These are phyloP conservation scores for Lepilemur ruficaudatus DNA, from an alignment of 2,797 vertebrate genomes.

Conservation along the genomic window DNA sequence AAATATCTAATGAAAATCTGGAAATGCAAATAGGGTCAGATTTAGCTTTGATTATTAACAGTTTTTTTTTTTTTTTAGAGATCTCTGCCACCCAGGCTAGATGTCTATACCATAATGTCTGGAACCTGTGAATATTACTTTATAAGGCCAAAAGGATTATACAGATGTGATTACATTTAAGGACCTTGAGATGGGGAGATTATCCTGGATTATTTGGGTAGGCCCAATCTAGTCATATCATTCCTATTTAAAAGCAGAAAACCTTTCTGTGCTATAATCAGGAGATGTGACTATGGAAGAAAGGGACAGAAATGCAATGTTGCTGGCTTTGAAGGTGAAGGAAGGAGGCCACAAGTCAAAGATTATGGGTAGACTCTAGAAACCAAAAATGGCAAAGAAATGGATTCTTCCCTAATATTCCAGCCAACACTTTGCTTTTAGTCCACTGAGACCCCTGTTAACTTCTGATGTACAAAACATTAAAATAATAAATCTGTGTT, in stretches of 20 bases:
- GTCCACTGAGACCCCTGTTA: background rate
- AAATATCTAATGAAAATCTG: background rate
- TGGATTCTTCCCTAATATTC: background rate
- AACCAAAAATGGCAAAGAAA: background rate
- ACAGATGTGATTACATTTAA: background rate
- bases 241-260: background rate
- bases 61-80: background rate
- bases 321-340: background rate
- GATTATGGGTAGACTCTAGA: background rate
- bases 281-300: background rate
- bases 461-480: background rate
- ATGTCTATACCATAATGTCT: background rate
- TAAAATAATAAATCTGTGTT: background rate
- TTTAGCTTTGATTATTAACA: background rate
- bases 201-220: background rate
- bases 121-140: background rate
- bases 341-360: background rate
- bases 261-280: background rate
- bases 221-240: background rate
- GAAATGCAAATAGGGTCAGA: background rate
- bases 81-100: background rate
- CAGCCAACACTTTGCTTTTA: background rate
- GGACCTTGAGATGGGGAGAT: background rate
- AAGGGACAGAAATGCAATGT: background rate
- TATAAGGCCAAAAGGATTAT: background rate